phyloP scores from a whole-genome alignment of 2,113 vertebrate species.

The Bambusicola thoracicus region DNA sequence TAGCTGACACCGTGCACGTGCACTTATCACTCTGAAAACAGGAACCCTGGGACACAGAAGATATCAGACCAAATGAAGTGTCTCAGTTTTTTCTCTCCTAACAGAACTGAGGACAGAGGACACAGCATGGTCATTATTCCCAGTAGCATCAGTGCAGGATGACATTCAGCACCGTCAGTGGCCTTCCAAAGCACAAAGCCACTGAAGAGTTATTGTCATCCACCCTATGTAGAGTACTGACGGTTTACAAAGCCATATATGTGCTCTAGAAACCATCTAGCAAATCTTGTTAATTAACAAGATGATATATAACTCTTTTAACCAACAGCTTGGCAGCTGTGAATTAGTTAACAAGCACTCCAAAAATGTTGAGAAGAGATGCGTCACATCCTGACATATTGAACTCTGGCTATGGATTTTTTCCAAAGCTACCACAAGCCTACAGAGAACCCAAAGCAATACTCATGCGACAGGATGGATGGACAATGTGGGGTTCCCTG shows the following conservation, averaged over 20 bases:
- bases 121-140: accelerated
- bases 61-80: background rate
- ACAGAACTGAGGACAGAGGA: background rate
- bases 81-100: background rate
- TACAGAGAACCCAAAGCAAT: background rate
- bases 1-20: accelerated
- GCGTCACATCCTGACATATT: background rate
- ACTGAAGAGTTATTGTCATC: background rate
- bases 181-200: background rate
- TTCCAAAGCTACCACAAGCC: background rate
- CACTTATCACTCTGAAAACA: background rate
- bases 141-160: background rate
- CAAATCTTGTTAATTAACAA: background rate
- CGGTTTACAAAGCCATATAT: background rate
- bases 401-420: background rate
- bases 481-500: background rate
- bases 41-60: background rate
- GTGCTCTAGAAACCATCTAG: background rate
- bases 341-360: background rate
- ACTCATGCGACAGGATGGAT: background rate
- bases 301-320: background rate
- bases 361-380: background rate
- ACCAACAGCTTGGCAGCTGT: background rate
- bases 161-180: background rate
- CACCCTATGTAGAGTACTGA: background rate